These are phyloP conservation scores for Phaethon lepturus DNA, from an alignment of 2,113 vertebrate species.

Conservation along the genomic window DNA sequence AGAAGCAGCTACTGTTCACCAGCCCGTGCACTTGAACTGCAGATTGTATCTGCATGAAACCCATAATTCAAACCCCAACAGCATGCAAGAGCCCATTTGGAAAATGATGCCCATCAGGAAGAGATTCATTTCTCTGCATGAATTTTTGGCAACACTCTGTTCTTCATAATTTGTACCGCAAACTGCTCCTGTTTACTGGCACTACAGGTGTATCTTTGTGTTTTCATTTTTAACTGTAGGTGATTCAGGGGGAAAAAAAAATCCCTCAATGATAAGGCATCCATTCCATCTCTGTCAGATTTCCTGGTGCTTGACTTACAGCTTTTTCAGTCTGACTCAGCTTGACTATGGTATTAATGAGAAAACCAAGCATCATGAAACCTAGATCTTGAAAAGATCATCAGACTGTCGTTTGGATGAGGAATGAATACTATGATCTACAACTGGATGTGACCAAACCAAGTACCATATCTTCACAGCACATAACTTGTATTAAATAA, in stretches of 20 bases:
- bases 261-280: background rate
- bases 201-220: constrained; percentile 33
- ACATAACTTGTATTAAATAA: background rate
- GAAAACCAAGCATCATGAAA: background rate
- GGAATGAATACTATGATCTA: background rate
- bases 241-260: constrained; percentile 4
- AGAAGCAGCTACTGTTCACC: constrained; percentile 54
- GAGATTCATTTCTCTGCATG: constrained; percentile 45
- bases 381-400: background rate
- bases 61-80: constrained; percentile 55
- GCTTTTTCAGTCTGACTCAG: constrained; percentile 14
- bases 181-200: background rate
- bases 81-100: constrained; percentile 48
- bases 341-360: constrained; percentile 12
- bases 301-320: constrained; percentile 30
- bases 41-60: constrained; percentile 51
- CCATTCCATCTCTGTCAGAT: background rate
- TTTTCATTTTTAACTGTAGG: constrained; percentile 32
- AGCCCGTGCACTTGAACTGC: constrained; percentile 19
- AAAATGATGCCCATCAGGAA: constrained; percentile 58
- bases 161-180: constrained; percentile 41
- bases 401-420: background rate
- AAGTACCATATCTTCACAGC: background rate
- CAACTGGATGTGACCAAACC: background rate
- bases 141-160: constrained; percentile 44